Evolutionary conservation across 2,113 vertebrate species (phyloP).

Genomic region (Hypanus sabinus): DNA sequence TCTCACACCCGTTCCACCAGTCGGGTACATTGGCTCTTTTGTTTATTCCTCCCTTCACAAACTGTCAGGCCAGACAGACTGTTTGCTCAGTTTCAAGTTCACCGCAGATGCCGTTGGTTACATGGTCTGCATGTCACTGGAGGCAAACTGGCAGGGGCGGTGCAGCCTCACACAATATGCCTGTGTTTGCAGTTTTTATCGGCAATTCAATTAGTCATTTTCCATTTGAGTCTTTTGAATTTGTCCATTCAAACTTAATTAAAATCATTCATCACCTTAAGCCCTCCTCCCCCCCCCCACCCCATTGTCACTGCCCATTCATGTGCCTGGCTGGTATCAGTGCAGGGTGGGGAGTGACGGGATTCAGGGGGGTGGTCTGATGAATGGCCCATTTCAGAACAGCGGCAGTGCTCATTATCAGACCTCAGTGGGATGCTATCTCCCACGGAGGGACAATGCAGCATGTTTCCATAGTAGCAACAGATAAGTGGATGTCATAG

Average conservation of each 20-base stretch:
- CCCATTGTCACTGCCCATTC: conserved; percentile 9
- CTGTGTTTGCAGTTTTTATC: background rate
- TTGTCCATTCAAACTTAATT: conserved; percentile 15
- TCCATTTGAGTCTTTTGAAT: conserved; percentile 1
- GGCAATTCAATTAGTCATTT: conserved; percentile 32
- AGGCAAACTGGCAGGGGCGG: background rate
- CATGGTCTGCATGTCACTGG: background rate
- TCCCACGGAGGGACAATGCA: conserved; percentile 63
- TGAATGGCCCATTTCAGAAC: conserved; percentile 59
- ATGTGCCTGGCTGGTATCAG: background rate
- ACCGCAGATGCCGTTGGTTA: background rate
- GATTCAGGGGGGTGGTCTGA: conserved; percentile 48
- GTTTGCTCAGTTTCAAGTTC: background rate
- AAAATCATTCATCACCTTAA: conserved; percentile 20
- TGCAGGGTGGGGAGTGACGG: background rate
- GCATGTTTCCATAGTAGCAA: conserved; percentile 52
- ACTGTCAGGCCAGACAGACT: background rate
- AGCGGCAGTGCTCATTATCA: conserved; percentile 58
- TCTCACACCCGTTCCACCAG: background rate
- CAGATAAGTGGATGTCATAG: background rate
- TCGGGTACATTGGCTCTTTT: background rate
- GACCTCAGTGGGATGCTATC: conserved; percentile 58
- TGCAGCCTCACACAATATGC: background rate
- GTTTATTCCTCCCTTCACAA: background rate
- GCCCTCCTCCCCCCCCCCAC: too few species aligned